phyloP scores from a whole-genome alignment of 2,888 invertebrate genomes.

The Eubasilissa splendida region DNA sequence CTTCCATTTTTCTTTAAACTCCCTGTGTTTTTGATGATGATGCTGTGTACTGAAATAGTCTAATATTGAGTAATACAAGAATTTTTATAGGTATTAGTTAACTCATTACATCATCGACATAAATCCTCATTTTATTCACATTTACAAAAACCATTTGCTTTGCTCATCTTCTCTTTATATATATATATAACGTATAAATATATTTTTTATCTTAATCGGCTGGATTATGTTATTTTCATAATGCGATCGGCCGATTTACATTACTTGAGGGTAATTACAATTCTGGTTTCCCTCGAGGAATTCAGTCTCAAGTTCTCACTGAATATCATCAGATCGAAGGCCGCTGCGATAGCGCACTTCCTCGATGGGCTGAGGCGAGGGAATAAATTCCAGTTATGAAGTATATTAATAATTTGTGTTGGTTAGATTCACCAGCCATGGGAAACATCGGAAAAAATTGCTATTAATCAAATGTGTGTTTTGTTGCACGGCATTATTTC shows the following conservation, averaged over 20 bases:
- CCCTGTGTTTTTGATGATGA: no score
- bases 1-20: no score
- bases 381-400: no score
- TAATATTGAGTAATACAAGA: no score
- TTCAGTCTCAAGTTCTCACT: conserved; percentile 10
- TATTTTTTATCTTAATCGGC: conserved; percentile 15
- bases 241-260: conserved; percentile 5
- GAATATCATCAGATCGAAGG: conserved; percentile 33
- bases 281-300: conserved; percentile 21
- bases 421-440: conserved; percentile 11
- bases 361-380: conserved; percentile 14
- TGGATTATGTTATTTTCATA: conserved; percentile 8
- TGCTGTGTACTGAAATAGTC: no score
- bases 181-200: background rate
- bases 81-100: no score
- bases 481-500: background rate
- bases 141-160: conserved; percentile 4
- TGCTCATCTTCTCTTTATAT: background rate
- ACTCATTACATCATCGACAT: no score
- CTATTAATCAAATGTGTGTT: background rate
- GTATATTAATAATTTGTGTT: background rate
- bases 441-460: conserved; percentile 4
- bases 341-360: conserved; percentile 35
- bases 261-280: conserved; percentile 13
- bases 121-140: background rate